Percentiles rank a stretch among this genome's conserved stretches.
Conservation (phyloP, 2,888 invertebrate genomes). For the Drosophila planitibia region DNA sequence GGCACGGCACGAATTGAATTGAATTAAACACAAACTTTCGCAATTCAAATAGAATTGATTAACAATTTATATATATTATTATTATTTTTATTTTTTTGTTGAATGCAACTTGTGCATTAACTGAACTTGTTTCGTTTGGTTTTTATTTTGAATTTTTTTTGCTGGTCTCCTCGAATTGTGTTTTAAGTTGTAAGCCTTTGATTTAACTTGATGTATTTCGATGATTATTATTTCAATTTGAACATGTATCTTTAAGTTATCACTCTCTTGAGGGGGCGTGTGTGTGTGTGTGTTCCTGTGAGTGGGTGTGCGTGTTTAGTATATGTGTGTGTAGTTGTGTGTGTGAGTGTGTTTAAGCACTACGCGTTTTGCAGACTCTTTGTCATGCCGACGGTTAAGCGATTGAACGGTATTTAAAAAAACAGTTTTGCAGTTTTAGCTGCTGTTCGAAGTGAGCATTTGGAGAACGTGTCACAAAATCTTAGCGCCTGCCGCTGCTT, state of each 20-base stretch:
- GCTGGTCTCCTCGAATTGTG: background rate
- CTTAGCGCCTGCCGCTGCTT: conserved; percentile 45
- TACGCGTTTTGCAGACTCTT: conserved; percentile 31
- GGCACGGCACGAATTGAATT: conserved; percentile 44
- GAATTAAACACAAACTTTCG: conserved; percentile 5
- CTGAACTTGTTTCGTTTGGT: conserved; percentile 22
- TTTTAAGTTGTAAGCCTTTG: background rate
- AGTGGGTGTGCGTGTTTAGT: conserved; percentile 7
- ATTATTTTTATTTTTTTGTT: background rate
- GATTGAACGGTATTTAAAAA: conserved; percentile 21
- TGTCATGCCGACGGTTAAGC: conserved; percentile 64
- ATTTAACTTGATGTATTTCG: conserved; percentile 12
- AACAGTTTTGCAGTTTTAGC: conserved; percentile 35
- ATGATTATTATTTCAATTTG: conserved; percentile 21
- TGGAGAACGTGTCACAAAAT: conserved; percentile 17
- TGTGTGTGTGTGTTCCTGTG: background rate
- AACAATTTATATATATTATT: conserved; percentile 7
- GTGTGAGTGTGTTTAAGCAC: conserved; percentile 18
- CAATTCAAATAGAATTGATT: conserved; percentile 40
- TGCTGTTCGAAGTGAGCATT: conserved; percentile 22
- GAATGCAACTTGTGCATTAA: conserved; percentile 37
- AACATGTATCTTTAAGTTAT: conserved; percentile 10
- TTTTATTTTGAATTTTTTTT: conserved; percentile 6
- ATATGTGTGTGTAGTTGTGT: background rate
- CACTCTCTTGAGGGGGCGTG: conserved; percentile 5